A percentile compares a stretch with the other conserved stretches of the same genome.
Evolutionary conservation across 2,797 vertebrate genomes (phyloP).

Genomic region (Chromobotia macracanthus): DNA sequence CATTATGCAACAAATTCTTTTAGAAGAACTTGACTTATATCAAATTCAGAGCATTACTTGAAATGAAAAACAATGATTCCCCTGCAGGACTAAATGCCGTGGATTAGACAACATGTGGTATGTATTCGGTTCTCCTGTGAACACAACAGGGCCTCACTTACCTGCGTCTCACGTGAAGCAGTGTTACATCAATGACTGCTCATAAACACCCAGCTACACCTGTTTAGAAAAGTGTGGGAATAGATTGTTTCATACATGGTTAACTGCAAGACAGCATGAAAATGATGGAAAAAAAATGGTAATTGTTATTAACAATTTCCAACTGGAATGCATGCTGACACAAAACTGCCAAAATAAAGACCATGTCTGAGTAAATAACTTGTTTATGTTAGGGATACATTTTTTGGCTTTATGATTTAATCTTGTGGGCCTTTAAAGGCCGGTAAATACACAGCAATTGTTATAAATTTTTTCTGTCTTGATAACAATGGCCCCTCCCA

Average conservation of each 20-base stretch:
- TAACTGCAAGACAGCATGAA: neutral
- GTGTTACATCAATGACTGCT: constrained; percentile 38
- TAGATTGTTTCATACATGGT: constrained; percentile 1
- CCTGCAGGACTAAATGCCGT: neutral
- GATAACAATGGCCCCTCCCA: neutral
- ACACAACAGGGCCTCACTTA: constrained; percentile 18
- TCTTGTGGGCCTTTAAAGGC: neutral
- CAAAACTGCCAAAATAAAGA: neutral
- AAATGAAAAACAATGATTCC: neutral
- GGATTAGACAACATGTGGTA: constrained; percentile 52
- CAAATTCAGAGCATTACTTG: neutral
- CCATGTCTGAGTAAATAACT: neutral
- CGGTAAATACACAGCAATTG: neutral
- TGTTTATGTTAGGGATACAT: neutral
- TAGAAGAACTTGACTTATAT: neutral
- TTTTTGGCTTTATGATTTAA: neutral
- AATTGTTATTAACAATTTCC: constrained; percentile 8
- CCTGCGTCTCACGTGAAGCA: constrained; percentile 36
- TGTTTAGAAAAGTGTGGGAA: constrained; percentile 26
- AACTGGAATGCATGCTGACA: neutral
- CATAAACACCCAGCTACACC: constrained; percentile 26
- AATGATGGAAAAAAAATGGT: neutral
- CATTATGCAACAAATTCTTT: neutral
- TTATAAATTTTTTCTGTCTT: neutral
- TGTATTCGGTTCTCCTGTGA: constrained; percentile 43